A percentile compares a stretch with the other conserved stretches of the same genome.
These are phyloP conservation scores for Agriopis leucophaearia DNA, from an alignment of 2,888 invertebrate species.

Conservation along the genomic window DNA sequence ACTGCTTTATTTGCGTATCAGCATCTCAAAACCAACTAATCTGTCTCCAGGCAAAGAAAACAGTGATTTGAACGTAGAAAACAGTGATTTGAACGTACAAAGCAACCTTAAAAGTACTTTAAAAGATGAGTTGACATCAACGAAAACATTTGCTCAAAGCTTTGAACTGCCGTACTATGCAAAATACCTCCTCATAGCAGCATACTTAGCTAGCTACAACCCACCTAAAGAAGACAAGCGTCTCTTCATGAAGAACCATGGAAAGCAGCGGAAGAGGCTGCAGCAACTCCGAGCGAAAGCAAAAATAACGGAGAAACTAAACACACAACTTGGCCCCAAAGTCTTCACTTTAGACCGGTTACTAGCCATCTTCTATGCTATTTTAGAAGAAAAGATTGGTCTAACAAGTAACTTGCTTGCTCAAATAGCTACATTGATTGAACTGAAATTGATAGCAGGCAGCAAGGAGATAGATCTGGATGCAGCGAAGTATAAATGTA, in stretches of 20 bases:
- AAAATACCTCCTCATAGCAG: conserved; percentile 95
- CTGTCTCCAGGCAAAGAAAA: conserved; percentile 74
- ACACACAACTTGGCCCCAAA: conserved; percentile 93
- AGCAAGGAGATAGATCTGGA: conserved; percentile 92
- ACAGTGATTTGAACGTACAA: conserved; percentile 49
- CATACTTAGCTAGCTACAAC: conserved; percentile 97
- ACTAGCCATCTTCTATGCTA: conserved; percentile 95
- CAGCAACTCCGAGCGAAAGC: conserved; percentile 88
- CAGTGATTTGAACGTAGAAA: conserved; percentile 48
- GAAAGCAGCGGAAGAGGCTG: conserved; percentile 89
- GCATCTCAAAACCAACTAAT: conserved; percentile 59
- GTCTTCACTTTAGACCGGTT: conserved; percentile 93
- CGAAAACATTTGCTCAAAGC: conserved; percentile 87
- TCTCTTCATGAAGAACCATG: conserved; percentile 93
- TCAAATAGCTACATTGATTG: conserved; percentile 95
- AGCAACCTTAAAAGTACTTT: conserved; percentile 69
- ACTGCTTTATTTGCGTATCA: conserved; percentile 91
- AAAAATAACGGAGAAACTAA: conserved; percentile 84
- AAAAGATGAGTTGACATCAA: conserved; percentile 78
- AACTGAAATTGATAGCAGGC: conserved; percentile 91
- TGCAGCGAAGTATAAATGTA: conserved; percentile 94
- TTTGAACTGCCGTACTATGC: conserved; percentile 95
- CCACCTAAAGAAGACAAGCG: conserved; percentile 95
- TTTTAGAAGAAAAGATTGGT: conserved; percentile 93
- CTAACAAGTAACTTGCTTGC: conserved; percentile 94